These are phyloP conservation scores for Xylophagus ater DNA, from an alignment of 2,888 invertebrate species.

Conservation along the genomic window DNA sequence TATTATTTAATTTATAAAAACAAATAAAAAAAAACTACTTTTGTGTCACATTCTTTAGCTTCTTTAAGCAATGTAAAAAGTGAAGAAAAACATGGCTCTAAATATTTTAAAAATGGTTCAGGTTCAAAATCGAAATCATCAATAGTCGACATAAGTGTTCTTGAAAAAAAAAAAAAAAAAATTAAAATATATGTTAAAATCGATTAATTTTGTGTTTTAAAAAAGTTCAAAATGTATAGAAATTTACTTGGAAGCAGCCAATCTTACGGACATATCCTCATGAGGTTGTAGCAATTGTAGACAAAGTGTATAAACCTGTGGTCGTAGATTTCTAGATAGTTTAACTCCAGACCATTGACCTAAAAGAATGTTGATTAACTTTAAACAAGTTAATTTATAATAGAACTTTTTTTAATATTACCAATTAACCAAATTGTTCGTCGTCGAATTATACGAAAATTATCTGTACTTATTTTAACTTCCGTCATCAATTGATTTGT, in stretches of 20 bases:
- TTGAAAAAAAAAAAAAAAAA: constrained; percentile 1
- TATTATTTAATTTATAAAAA: background rate
- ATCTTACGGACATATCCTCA: constrained; percentile 80
- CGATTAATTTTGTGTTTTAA: background rate
- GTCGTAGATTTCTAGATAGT: constrained; percentile 64
- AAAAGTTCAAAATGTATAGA: background rate
- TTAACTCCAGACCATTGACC: constrained; percentile 69
- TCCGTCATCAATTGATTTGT: constrained; percentile 69
- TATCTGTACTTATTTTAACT: constrained; percentile 66
- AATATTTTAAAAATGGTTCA: constrained; percentile 74
- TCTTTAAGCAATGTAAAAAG: constrained; percentile 77
- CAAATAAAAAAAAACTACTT: constrained; percentile 41
- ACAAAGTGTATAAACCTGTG: constrained; percentile 67
- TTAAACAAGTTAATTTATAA: constrained; percentile 1
- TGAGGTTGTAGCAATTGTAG: constrained; percentile 58
- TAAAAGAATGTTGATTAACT: background rate
- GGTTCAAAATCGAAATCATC: constrained; percentile 89
- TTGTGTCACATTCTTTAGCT: constrained; percentile 84
- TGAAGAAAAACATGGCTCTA: constrained; percentile 65
- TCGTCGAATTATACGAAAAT: constrained; percentile 72
- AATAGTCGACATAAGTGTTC: constrained; percentile 66
- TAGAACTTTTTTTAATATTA: constrained; percentile 14
- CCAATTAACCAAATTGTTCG: constrained; percentile 77
- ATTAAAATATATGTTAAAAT: background rate
- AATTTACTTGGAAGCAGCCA: constrained; percentile 61